Conservation (phyloP, 2,113 vertebrate species). For the Meleagris gallopavo region DNA sequence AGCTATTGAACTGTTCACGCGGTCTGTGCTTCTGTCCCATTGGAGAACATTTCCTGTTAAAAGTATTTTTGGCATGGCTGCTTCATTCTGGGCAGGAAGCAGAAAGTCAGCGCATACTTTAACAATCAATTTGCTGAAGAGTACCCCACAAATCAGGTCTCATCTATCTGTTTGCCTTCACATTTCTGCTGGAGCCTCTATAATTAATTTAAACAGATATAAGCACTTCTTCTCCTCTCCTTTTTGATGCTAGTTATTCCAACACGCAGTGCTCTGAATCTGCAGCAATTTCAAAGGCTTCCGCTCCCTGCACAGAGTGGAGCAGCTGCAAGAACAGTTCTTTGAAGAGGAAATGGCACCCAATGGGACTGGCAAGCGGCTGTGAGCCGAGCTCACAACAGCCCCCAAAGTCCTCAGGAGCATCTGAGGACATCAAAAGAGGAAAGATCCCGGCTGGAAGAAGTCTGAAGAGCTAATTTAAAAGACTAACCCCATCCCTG, state of each 20-base stretch:
- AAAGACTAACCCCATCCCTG: not conserved
- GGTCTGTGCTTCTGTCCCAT: not conserved
- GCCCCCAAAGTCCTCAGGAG: slow-evolving; percentile 54
- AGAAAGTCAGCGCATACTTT: slow-evolving; percentile 37
- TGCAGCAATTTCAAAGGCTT: slow-evolving; percentile 71
- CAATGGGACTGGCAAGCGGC: slow-evolving; percentile 60
- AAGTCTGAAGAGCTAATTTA: slow-evolving; percentile 43
- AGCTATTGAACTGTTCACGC: not conserved
- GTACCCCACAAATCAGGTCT: slow-evolving; percentile 51
- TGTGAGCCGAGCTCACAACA: slow-evolving; percentile 28
- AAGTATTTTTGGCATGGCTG: slow-evolving; percentile 23
- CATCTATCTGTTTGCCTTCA: slow-evolving; percentile 49
- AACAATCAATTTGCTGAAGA: slow-evolving; percentile 41
- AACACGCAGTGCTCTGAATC: slow-evolving; percentile 39
- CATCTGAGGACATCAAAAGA: slow-evolving; percentile 67
- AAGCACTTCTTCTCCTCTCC: slow-evolving; percentile 59
- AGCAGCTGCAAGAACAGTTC: slow-evolving; percentile 67
- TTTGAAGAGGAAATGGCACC: slow-evolving; percentile 76
- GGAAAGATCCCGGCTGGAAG: slow-evolving; percentile 39
- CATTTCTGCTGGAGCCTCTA: slow-evolving; percentile 53
- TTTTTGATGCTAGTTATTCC: slow-evolving; percentile 45
- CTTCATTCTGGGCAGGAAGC: not conserved
- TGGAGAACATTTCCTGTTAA: slow-evolving; percentile 27
- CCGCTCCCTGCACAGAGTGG: slow-evolving; percentile 56
- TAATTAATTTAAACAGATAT: slow-evolving; percentile 68